phyloP scores from a whole-genome alignment of 2,113 vertebrate species.

The Pygathrix nemaeus region DNA sequence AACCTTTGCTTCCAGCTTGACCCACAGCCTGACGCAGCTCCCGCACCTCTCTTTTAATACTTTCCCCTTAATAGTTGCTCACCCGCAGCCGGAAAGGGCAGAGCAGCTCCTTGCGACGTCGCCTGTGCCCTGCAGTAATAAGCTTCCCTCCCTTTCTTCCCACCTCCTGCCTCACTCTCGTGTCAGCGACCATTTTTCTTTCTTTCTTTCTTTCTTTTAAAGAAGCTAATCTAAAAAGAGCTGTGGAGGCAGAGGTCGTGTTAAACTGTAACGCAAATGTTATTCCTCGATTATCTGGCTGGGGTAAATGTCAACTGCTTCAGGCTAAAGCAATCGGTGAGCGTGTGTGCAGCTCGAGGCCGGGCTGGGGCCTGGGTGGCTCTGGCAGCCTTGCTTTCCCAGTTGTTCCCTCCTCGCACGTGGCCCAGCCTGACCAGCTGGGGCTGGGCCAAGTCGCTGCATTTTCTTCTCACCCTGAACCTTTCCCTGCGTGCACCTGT shows the following conservation, averaged over 20 bases:
- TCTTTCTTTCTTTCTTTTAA: conserved; percentile 67
- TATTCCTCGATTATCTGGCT: conserved; percentile 98
- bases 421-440: conserved; percentile 45
- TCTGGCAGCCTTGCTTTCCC: conserved; percentile 42
- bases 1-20: conserved; percentile 95
- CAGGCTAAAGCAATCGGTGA: conserved; percentile 89
- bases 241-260: conserved; percentile 94
- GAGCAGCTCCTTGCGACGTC: conserved; percentile 73
- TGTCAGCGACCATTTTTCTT: conserved; percentile 90
- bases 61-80: conserved; percentile 92
- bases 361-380: not conserved
- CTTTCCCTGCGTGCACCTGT: conserved; percentile 47
- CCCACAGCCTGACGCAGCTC: conserved; percentile 87
- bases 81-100: conserved; percentile 94
- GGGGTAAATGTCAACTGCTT: conserved; percentile 97
- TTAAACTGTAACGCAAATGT: conserved; percentile 98
- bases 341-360: conserved; percentile 72
- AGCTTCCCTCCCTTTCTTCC: conserved; percentile 80
- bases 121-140: conserved; percentile 87
- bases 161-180: conserved; percentile 82
- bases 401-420: not conserved
- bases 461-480: not conserved
- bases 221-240: conserved; percentile 95
- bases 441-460: conserved; percentile 50
- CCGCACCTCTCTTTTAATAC: conserved; percentile 88